Conservation (phyloP, 1,140 invertebrate species). For the Globodera ellingtonae region DNA sequence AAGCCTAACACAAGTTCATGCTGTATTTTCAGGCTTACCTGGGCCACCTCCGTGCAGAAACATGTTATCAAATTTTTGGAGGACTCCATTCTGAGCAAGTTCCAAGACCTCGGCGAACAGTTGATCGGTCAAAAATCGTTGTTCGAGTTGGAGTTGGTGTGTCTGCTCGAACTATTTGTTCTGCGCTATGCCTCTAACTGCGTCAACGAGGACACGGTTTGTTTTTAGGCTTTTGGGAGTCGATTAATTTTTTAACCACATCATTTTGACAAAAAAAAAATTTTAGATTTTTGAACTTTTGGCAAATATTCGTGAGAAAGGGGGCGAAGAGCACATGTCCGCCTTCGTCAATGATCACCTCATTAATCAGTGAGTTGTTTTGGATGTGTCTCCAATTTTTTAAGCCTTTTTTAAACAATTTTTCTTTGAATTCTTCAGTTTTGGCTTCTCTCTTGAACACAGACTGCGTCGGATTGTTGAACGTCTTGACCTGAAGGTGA, state of each 20-base stretch:
- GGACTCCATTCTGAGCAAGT: background rate
- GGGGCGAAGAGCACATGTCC: slow-evolving; percentile 2
- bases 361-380: slow-evolving; percentile 16
- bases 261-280: background rate
- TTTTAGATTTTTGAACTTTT: slow-evolving; percentile 9
- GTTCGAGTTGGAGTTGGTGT: slow-evolving; percentile 11
- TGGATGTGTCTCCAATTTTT: no score
- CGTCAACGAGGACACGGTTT: slow-evolving; percentile 15
- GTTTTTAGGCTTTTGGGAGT: background rate
- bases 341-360: background rate
- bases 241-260: background rate
- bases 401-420: background rate
- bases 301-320: slow-evolving; percentile 6
- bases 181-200: background rate
- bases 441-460: slow-evolving; percentile 22
- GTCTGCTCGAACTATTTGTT: slow-evolving; percentile 13
- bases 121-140: background rate
- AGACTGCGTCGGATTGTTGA: slow-evolving; percentile 13
- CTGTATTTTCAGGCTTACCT: background rate
- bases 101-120: background rate
- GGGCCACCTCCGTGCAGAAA: slow-evolving; percentile 21
- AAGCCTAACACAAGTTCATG: background rate
- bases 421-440: slow-evolving; percentile 12
- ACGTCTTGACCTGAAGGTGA: slow-evolving; percentile 10
- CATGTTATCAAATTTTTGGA: slow-evolving; percentile 16